Conservation (phyloP, 1,140 invertebrate species). For the Paraescarpia echinospica region DNA sequence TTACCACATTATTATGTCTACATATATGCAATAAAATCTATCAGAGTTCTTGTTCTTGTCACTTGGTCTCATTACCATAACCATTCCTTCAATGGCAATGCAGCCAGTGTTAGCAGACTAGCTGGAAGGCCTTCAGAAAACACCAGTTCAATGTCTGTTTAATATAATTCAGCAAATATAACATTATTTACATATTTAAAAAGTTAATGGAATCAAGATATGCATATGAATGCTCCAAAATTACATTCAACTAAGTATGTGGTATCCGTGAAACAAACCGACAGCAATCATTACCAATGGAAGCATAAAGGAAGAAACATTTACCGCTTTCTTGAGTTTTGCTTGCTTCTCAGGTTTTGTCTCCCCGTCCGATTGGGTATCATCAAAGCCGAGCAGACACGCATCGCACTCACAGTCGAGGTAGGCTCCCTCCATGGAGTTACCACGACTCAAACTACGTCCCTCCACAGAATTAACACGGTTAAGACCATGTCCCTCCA, state of each 20-base stretch:
- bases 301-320: neutral
- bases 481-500: neutral
- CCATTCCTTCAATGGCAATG: neutral
- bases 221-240: neutral
- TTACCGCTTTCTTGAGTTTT: neutral
- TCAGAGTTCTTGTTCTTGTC: neutral
- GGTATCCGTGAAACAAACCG: neutral
- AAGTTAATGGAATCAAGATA: neutral
- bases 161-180: neutral
- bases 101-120: neutral
- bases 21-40: neutral
- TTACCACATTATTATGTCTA: neutral
- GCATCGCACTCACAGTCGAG: conserved; percentile 1
- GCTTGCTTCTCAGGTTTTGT: neutral
- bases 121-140: neutral
- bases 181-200: neutral
- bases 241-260: neutral
- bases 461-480: neutral
- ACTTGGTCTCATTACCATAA: neutral
- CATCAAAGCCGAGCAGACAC: conserved; percentile 18
- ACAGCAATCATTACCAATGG: neutral
- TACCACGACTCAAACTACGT: neutral
- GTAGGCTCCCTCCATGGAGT: neutral
- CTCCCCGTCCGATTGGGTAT: neutral
- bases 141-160: neutral